phyloP scores from a whole-genome alignment of 2,888 invertebrate genomes.

The Polyommatus icarus region DNA sequence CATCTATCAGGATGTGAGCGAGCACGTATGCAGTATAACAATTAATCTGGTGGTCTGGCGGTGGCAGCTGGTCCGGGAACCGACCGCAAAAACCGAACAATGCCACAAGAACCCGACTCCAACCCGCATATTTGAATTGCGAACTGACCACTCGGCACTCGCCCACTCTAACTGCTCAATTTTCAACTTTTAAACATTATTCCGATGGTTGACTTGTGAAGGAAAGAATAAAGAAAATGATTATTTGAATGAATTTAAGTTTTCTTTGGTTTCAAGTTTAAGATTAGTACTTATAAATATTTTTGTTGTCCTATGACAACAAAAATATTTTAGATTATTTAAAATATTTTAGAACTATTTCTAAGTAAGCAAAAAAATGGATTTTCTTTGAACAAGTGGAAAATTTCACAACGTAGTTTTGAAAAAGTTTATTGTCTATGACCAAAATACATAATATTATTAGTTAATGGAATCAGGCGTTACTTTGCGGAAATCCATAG shows the following conservation, averaged over 20 bases:
- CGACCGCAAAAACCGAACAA: constrained; percentile 32
- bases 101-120: constrained; percentile 33
- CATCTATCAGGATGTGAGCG: not conserved
- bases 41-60: constrained; percentile 19
- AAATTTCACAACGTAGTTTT: too few species aligned
- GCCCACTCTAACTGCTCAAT: constrained; percentile 40
- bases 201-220: not conserved
- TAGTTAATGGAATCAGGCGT: too few species aligned
- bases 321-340: too few species aligned
- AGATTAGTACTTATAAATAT: too few species aligned
- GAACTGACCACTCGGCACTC: constrained; percentile 35
- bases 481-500: too few species aligned
- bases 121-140: constrained; percentile 41
- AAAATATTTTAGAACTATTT: too few species aligned
- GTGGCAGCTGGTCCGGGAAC: constrained; percentile 31
- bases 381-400: too few species aligned
- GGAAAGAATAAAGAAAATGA: not conserved
- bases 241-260: not conserved
- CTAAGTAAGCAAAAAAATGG: too few species aligned
- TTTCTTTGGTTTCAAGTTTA: too few species aligned
- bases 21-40: constrained; percentile 16
- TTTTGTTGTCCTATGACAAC: too few species aligned
- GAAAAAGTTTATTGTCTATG: too few species aligned
- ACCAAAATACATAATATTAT: too few species aligned
- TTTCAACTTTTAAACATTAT: constrained; percentile 29